Evolutionary conservation across 1,140 invertebrate species (phyloP), one percentile per base, ranked within the genome.

Genomic region (Drosophila leontia): DNA sequence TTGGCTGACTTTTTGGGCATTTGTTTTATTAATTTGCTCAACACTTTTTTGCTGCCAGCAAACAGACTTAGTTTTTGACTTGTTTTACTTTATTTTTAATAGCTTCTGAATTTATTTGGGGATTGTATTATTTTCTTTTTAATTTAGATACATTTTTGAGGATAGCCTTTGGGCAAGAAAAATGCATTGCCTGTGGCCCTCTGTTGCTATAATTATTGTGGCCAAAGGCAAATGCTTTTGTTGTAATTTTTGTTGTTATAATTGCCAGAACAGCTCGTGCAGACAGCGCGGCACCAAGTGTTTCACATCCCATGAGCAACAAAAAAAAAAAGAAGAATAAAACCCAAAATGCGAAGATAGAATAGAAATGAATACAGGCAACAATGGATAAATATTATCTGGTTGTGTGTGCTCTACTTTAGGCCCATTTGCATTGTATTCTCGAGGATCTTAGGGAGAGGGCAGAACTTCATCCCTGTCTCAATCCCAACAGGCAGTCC

Each of bases 261-360:
- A 57, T 75, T 68, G 65, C 56, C 53, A 70, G 42, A 76, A 78
- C 50, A 70, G 81, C 69, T 87, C 62, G 81, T 81, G 85, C 85
- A 88, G 85, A 88, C 85, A 84, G 78, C 85, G 85, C 81, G 85
- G 85, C 85, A 90, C 85, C 85, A 90, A 90, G 85, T 90, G 85
- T 87, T 88, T 87, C 69, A 72, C 77, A 88, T 88, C 80, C 74
- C 80, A 88, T 62, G 48, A 60, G 68, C 75, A 29, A n/a, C n/a
- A n/a, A n/a, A 71, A 71, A 68, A 65, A 68, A 75, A 42, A 45
- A 44, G 26, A 51, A 26, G 35, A 56, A 42, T 59, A 55, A 7
- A 61, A 42, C 26, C 50, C 51, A 35, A 50, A 47, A 55, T 15
- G 34, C 41, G n/a, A 59, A 45, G 37, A 55, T 55, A 32, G 41